These are phyloP conservation scores for Falco naumanni DNA, from an alignment of 2,797 vertebrate genomes.

Conservation along the genomic window DNA sequence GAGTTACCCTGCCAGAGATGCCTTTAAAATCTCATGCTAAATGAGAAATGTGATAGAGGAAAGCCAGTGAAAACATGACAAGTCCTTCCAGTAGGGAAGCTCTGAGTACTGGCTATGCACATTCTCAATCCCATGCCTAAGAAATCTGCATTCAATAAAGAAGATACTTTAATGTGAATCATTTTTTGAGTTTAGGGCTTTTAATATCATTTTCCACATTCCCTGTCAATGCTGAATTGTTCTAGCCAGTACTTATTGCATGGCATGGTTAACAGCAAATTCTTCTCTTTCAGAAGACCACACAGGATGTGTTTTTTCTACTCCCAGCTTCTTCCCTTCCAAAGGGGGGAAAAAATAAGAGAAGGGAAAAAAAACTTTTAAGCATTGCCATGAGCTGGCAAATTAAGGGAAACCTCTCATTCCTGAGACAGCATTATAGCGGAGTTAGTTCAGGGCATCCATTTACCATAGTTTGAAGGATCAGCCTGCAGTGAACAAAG, in stretches of 20 bases:
- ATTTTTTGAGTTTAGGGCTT: not conserved
- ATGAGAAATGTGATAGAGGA: not conserved
- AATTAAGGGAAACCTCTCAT: conserved; percentile 3
- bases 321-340: not conserved
- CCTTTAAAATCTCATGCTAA: not conserved
- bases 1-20: not conserved
- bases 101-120: not conserved
- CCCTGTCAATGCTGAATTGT: not conserved
- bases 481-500: not conserved
- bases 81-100: not conserved
- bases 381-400: conserved; percentile 23
- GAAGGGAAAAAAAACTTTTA: not conserved
- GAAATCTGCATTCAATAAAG: conserved; percentile 10
- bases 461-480: not conserved
- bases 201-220: conserved; percentile 4
- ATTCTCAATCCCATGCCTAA: not conserved
- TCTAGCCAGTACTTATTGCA: not conserved
- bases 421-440: not conserved
- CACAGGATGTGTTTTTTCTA: conserved; percentile 20
- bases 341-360: not conserved
- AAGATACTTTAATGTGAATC: not conserved
- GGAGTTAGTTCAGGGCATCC: not conserved
- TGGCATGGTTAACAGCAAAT: not conserved
- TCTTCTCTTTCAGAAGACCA: conserved; percentile 20
- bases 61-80: not conserved